Conservation (phyloP, 2,888 invertebrate species). For the Lysandra coridon region DNA sequence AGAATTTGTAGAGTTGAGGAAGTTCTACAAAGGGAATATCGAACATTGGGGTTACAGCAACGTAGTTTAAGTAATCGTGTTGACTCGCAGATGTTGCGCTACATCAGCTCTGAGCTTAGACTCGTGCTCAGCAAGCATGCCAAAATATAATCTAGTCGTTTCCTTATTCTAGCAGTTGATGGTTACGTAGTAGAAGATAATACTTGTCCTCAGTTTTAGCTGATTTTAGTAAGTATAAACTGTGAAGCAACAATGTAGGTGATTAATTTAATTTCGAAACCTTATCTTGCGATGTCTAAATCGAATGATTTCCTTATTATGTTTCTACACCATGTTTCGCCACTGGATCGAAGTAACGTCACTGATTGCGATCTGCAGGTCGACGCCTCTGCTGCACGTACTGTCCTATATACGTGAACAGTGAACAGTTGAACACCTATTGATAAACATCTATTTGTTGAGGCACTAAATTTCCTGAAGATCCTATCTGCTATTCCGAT, state of each 20-base stretch:
- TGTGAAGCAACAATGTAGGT: background rate
- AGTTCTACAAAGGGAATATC: background rate
- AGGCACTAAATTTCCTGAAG: background rate
- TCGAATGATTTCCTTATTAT: background rate
- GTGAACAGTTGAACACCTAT: background rate
- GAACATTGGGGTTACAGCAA: background rate
- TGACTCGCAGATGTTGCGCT: background rate
- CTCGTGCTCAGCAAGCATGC: background rate
- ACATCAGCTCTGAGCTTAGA: background rate
- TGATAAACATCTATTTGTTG: conserved; percentile 3
- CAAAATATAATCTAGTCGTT: background rate
- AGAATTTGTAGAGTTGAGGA: background rate
- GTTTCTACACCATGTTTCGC: conserved; percentile 3
- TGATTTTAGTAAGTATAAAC: background rate
- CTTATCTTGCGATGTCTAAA: background rate
- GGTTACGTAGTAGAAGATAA: background rate
- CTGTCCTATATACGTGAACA: conserved; percentile 15
- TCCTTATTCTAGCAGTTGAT: background rate
- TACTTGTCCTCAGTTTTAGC: background rate
- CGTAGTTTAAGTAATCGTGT: background rate
- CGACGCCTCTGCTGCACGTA: background rate
- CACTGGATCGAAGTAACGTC: conserved; percentile 19
- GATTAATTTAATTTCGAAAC: conserved; percentile 9
- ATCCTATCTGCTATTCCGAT: background rate
- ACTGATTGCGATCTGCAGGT: conserved; percentile 15